These are phyloP conservation scores for Diorhabda elongata DNA, from an alignment of 1,140 invertebrate genomes.

Conservation along the genomic window DNA sequence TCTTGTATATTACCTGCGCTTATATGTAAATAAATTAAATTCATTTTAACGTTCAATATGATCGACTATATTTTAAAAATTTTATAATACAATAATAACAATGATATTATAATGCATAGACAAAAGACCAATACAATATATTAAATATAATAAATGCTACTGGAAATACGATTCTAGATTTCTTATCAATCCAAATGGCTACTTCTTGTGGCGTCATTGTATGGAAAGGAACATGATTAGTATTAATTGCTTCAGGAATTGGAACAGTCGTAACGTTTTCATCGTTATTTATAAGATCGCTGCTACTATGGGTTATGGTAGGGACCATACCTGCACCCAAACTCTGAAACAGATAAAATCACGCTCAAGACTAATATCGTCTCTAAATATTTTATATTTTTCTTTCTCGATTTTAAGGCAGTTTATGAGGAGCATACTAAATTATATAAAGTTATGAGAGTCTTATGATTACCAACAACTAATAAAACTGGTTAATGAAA, in stretches of 20 bases:
- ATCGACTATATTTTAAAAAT: too few species aligned
- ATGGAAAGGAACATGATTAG: conserved; percentile 26
- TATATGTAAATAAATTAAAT: too few species aligned
- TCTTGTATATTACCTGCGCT: too few species aligned
- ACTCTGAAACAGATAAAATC: conserved; percentile 46
- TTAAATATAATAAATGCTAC: conserved; percentile 77
- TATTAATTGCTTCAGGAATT: conserved; percentile 30
- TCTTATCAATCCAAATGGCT: conserved; percentile 78
- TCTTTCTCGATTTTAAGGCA: too few species aligned
- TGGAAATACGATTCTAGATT: conserved; percentile 74
- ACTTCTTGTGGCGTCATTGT: conserved; percentile 84
- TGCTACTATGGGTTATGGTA: conserved; percentile 60
- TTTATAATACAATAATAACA: background rate
- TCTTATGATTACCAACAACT: too few species aligned
- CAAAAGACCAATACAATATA: conserved; percentile 80
- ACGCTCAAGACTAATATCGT: too few species aligned
- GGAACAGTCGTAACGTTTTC: conserved; percentile 35
- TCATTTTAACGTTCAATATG: too few species aligned
- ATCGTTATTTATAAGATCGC: conserved; percentile 49
- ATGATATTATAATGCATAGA: conserved; percentile 43
- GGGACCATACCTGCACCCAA: conserved; percentile 45
- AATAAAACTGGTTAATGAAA: too few species aligned
- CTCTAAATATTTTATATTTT: too few species aligned
- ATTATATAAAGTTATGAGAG: too few species aligned
- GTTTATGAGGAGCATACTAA: too few species aligned